Percentiles rank a stretch among this genome's conserved stretches.
Evolutionary conservation across 2,888 invertebrate species (phyloP).

Genomic region (Drosophila colorata): DNA sequence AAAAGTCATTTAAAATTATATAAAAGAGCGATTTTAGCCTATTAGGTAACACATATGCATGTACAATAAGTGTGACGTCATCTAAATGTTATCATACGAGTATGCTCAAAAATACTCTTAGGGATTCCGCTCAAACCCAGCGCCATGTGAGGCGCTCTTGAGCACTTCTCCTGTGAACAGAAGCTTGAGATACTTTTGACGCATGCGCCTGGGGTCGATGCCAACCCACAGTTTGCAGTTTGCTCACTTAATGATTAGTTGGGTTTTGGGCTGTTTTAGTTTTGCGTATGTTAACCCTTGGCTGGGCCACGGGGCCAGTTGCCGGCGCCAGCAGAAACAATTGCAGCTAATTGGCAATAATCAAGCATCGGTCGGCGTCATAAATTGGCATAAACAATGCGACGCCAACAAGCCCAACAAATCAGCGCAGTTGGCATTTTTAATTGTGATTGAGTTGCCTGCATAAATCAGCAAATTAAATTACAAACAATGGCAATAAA

Average conservation of each 20-base stretch:
- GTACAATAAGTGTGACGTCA: slow-evolving; percentile 7
- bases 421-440: slow-evolving; percentile 65
- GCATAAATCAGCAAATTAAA: slow-evolving; percentile 79
- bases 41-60: background rate
- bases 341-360: slow-evolving; percentile 74
- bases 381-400: slow-evolving; percentile 70
- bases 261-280: slow-evolving; percentile 11
- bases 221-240: slow-evolving; percentile 13
- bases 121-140: slow-evolving; percentile 29
- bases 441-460: slow-evolving; percentile 75
- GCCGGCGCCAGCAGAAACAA: slow-evolving; percentile 47
- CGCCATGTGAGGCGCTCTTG: slow-evolving; percentile 29
- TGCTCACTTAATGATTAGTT: slow-evolving; percentile 62
- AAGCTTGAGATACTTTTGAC: slow-evolving; percentile 24
- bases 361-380: slow-evolving; percentile 58
- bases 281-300: slow-evolving; percentile 41
- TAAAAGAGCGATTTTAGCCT: too few relatives aligned
- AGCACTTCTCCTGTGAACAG: slow-evolving; percentile 18
- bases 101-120: background rate
- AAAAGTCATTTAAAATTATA: background rate
- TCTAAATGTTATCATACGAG: background rate
- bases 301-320: slow-evolving; percentile 18
- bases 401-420: slow-evolving; percentile 65
- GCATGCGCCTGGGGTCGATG: slow-evolving; percentile 49
- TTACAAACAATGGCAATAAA: slow-evolving; percentile 73